Evolutionary conservation across 2,888 invertebrate species (phyloP).

Genomic region (Pocota personata): DNA sequence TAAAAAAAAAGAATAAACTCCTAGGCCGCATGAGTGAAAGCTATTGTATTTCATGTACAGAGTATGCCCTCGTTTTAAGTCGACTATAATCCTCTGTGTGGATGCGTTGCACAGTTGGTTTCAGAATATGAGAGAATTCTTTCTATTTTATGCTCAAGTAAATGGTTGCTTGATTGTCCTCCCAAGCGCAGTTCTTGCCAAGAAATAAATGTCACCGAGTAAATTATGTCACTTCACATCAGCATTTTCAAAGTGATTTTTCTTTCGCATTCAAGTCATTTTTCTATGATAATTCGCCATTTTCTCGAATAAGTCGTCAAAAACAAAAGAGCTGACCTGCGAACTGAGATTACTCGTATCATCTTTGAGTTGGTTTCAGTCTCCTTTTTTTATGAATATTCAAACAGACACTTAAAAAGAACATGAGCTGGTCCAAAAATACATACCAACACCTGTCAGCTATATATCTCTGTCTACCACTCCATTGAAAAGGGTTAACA

Average conservation of each 20-base stretch:
- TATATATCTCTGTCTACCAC: constrained; percentile 43
- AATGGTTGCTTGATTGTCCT: too few relatives aligned
- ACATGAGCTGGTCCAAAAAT: constrained; percentile 13
- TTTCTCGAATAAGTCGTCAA: background rate
- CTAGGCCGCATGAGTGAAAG: background rate
- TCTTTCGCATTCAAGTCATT: background rate
- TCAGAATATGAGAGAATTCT: background rate
- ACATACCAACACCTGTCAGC: constrained; percentile 41
- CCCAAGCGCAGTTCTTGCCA: too few relatives aligned
- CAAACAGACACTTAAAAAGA: background rate
- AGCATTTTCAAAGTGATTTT: too few relatives aligned
- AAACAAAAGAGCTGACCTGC: background rate
- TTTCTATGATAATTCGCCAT: background rate
- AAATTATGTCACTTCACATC: too few relatives aligned
- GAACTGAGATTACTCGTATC: background rate
- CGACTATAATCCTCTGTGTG: background rate
- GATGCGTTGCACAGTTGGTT: background rate
- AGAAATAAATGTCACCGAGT: too few relatives aligned
- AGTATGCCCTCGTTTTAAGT: background rate
- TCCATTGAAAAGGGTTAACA: constrained; percentile 53
- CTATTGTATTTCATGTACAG: background rate
- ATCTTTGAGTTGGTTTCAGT: background rate
- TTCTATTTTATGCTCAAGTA: too few relatives aligned
- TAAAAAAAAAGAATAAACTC: background rate
- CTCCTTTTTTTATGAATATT: background rate